Conservation (phyloP, 2,888 invertebrate species). For the Drosophila helvetica region DNA sequence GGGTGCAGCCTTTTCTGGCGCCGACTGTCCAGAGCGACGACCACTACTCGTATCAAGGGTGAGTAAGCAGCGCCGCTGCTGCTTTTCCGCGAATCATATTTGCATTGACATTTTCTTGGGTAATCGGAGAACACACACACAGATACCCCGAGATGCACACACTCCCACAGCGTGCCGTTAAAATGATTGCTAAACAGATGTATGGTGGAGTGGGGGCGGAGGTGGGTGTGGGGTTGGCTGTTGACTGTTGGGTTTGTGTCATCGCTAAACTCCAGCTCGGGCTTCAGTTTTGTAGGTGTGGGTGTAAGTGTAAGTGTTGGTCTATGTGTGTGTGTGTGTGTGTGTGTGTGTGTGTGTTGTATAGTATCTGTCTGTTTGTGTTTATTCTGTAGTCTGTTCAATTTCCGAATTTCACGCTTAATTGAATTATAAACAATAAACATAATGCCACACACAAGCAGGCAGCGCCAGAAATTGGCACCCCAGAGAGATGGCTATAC, state of each 20-base stretch:
- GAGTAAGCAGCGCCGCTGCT: slow-evolving; percentile 56
- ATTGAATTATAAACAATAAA: slow-evolving; percentile 76
- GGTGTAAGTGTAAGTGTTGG: too few species aligned
- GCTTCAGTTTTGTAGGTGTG: neutral
- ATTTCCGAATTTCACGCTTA: slow-evolving; percentile 67
- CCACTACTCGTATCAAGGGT: slow-evolving; percentile 26
- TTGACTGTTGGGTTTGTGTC: slow-evolving; percentile 15
- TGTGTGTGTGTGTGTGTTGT: slow-evolving; percentile 1
- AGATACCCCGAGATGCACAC: slow-evolving; percentile 20
- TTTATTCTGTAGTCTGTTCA: slow-evolving; percentile 49
- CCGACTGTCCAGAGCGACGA: neutral
- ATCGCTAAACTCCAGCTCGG: slow-evolving; percentile 9
- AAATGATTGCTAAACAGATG: slow-evolving; percentile 50
- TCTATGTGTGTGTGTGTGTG: slow-evolving; percentile 5
- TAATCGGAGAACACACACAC: slow-evolving; percentile 48
- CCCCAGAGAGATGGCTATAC: slow-evolving; percentile 50
- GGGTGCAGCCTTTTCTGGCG: neutral
- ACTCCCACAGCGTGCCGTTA: slow-evolving; percentile 27
- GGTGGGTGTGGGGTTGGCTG: neutral
- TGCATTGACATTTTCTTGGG: slow-evolving; percentile 68
- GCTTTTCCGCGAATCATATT: slow-evolving; percentile 64
- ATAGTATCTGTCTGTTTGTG: neutral
- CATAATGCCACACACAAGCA: slow-evolving; percentile 52
- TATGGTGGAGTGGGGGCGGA: slow-evolving; percentile 12
- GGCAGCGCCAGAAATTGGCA: slow-evolving; percentile 56